These are phyloP conservation scores for Syngnathus floridae DNA, from an alignment of 2,113 vertebrate genomes.

Conservation along the genomic window DNA sequence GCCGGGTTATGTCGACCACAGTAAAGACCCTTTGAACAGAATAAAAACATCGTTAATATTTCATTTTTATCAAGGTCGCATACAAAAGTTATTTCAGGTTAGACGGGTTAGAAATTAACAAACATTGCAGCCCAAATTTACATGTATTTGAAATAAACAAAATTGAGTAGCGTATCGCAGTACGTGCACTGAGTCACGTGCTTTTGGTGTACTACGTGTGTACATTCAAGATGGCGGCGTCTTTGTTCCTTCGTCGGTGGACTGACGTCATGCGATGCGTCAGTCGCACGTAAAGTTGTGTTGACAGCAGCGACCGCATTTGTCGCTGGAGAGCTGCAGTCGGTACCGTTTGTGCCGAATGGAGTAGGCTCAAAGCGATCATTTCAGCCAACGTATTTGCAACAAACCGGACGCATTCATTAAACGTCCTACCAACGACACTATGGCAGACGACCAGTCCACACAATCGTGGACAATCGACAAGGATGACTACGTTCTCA, in stretches of 20 bases:
- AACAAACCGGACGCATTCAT: conserved; percentile 17
- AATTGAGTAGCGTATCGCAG: background rate
- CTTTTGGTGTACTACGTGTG: background rate
- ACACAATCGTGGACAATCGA: conserved; percentile 87
- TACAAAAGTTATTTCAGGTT: background rate
- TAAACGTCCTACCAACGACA: conserved; percentile 36
- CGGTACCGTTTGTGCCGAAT: conserved; percentile 45
- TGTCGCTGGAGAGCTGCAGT: conserved; percentile 49
- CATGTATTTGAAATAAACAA: background rate
- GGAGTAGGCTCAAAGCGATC: conserved; percentile 43
- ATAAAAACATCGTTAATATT: background rate
- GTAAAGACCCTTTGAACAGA: background rate
- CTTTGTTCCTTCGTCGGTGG: background rate
- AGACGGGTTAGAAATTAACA: background rate
- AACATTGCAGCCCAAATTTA: background rate
- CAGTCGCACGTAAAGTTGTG: conserved; percentile 59
- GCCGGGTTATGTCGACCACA: background rate
- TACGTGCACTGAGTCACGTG: background rate
- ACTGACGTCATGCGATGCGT: conserved; percentile 33
- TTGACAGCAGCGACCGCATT: conserved; percentile 61
- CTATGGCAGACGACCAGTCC: conserved; percentile 86
- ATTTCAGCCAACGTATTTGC: conserved; percentile 20
- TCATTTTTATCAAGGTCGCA: background rate
- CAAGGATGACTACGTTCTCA: conserved; percentile 89
- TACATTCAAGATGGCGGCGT: conserved; percentile 58